Percentiles rank a stretch among this genome's conserved stretches.
Evolutionary conservation across 2,888 invertebrate species (phyloP).

Genomic region (Lycophotia porphyrea): DNA sequence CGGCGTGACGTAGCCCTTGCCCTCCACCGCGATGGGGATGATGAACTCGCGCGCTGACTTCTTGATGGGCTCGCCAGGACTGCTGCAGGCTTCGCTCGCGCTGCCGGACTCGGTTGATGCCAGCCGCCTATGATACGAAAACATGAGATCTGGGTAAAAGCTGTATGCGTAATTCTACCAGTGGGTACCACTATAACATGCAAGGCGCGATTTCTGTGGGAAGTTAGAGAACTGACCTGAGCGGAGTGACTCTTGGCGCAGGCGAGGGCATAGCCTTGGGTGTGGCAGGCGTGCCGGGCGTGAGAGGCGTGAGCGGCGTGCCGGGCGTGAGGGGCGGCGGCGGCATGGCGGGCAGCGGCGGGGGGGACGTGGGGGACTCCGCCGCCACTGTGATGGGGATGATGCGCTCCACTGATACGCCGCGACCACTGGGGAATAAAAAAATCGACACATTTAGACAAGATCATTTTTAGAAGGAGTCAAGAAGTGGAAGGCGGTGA

Average conservation of each 20-base stretch:
- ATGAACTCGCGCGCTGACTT: slow-evolving; percentile 97
- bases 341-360: slow-evolving; percentile 62
- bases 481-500: background rate
- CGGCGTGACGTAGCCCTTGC: slow-evolving; percentile 96
- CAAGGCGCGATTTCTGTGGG: background rate
- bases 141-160: background rate
- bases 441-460: background rate
- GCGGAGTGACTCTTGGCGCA: slow-evolving; percentile 60
- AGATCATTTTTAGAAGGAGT: background rate
- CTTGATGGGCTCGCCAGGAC: slow-evolving; percentile 92
- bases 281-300: slow-evolving; percentile 13
- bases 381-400: slow-evolving; percentile 85
- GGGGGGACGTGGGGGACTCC: slow-evolving; percentile 64
- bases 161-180: background rate
- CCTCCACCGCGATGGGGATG: slow-evolving; percentile 98
- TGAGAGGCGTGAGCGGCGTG: slow-evolving; percentile 58
- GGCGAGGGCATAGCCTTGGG: slow-evolving; percentile 52
- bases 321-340: slow-evolving; percentile 30
- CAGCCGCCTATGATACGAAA: slow-evolving; percentile 76
- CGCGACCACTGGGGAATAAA: slow-evolving; percentile 66
- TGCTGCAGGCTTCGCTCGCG: slow-evolving; percentile 86
- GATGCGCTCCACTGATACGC: slow-evolving; percentile 88
- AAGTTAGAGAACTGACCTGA: slow-evolving; percentile 41
- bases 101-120: slow-evolving; percentile 92
- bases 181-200: background rate